Percentiles rank a stretch among this genome's conserved stretches.
Evolutionary conservation across 2,113 vertebrate species (phyloP).

Genomic region (Cacatua alba): DNA sequence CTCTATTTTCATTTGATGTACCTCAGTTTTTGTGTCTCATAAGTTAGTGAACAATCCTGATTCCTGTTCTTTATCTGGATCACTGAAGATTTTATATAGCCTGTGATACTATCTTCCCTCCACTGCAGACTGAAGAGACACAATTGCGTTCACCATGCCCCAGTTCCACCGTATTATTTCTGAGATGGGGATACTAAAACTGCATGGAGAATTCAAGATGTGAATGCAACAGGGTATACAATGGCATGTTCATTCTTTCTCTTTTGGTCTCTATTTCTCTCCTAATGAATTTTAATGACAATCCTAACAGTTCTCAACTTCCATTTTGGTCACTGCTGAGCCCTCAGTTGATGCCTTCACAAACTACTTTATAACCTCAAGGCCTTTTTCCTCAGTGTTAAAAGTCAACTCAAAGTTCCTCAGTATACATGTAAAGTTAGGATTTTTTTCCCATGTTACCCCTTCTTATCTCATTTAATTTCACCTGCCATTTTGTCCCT

Average conservation of each 20-base stretch:
- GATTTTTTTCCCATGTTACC: background rate
- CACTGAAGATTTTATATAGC: background rate
- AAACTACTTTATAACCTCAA: background rate
- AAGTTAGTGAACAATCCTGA: background rate
- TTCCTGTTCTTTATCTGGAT: background rate
- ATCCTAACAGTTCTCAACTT: background rate
- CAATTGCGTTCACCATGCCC: background rate
- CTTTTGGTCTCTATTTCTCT: background rate
- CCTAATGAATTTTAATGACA: background rate
- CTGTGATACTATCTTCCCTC: background rate
- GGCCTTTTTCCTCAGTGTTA: background rate
- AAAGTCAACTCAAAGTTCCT: background rate
- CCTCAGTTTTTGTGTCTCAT: accelerated
- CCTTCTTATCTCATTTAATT: background rate
- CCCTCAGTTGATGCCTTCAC: background rate
- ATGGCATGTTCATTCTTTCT: background rate
- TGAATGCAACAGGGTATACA: background rate
- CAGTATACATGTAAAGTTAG: background rate
- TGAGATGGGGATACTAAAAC: background rate
- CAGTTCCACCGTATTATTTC: background rate
- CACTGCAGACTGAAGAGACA: background rate
- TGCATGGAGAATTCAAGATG: background rate
- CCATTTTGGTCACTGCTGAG: background rate
- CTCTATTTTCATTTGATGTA: background rate
- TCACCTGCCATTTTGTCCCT: background rate